Percentiles rank a stretch among this genome's conserved stretches.
Conservation (phyloP, 2,797 vertebrate genomes). For the Erethizon dorsatum region DNA sequence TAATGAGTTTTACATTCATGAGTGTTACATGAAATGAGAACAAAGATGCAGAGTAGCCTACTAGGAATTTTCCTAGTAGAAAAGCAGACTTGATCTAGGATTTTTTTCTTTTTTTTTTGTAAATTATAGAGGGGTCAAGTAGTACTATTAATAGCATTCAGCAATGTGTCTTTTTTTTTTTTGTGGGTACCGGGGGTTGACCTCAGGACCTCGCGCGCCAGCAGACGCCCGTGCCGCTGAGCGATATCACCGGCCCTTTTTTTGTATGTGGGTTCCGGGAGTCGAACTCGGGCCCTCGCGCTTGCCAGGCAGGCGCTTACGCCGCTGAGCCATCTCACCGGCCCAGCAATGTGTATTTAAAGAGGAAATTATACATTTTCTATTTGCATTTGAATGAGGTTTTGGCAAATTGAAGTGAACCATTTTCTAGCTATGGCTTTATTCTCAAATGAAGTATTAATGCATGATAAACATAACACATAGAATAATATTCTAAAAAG, state of each 20-base stretch:
- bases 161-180: background rate
- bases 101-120: background rate
- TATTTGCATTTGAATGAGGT: background rate
- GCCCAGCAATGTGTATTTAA: too few relatives aligned
- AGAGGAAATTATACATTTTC: background rate
- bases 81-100: background rate
- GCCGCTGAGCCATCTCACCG: too few relatives aligned
- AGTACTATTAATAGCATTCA: background rate
- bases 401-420: background rate
- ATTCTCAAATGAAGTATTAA: background rate
- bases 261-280: too few relatives aligned
- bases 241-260: too few relatives aligned
- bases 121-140: background rate
- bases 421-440: background rate
- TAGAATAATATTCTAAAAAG: too few relatives aligned
- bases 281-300: too few relatives aligned
- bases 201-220: too few relatives aligned
- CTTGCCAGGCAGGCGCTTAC: too few relatives aligned
- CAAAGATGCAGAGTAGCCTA: background rate
- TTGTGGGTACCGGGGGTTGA: too few relatives aligned
- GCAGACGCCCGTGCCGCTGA: too few relatives aligned
- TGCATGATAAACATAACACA: background rate
- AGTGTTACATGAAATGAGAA: background rate
- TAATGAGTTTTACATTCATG: slow-evolving; percentile 1
- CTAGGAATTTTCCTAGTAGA: background rate